Conservation (phyloP, 2,888 invertebrate genomes). For the Chirona hameri region DNA sequence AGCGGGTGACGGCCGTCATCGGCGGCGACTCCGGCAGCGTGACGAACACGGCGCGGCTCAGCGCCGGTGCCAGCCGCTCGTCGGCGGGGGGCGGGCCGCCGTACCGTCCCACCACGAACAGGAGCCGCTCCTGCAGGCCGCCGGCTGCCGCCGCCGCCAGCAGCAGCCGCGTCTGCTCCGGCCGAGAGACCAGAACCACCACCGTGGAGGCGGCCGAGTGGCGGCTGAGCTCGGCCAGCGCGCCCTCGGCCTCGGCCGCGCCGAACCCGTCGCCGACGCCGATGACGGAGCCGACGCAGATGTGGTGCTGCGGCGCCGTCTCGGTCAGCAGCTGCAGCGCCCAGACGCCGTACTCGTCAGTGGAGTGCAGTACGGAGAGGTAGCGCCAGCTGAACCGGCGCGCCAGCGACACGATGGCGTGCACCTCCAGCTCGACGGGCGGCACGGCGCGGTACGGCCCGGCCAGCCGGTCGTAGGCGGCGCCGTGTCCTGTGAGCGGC, state of each 20-base stretch:
- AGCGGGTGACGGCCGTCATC: conserved; percentile 44
- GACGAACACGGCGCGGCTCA: conserved; percentile 42
- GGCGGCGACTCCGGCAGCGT: conserved; percentile 41
- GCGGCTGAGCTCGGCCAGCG: conserved; percentile 36
- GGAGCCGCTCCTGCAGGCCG: conserved; percentile 42
- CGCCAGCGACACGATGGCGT: conserved; percentile 44
- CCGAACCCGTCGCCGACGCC: conserved; percentile 40
- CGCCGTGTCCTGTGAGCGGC: conserved; percentile 40
- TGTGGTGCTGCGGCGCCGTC: conserved; percentile 40
- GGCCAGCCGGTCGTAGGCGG: conserved; percentile 34
- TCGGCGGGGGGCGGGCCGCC: conserved; percentile 43
- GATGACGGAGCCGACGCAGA: conserved; percentile 43
- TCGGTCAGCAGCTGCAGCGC: conserved; percentile 44
- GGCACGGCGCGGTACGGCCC: conserved; percentile 42
- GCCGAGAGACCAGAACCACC: conserved; percentile 46
- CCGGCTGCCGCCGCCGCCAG: conserved; percentile 45
- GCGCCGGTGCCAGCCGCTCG: conserved; percentile 42
- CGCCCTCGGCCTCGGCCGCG: conserved; percentile 37
- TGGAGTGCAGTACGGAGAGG: conserved; percentile 45
- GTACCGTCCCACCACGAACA: conserved; percentile 45
- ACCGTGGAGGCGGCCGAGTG: conserved; percentile 41
- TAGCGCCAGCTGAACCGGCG: conserved; percentile 46
- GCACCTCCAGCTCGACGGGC: conserved; percentile 43
- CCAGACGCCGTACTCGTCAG: conserved; percentile 43
- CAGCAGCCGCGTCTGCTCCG: conserved; percentile 44